These are phyloP conservation scores for Timema podura DNA, from an alignment of 2,888 invertebrate species.

Conservation along the genomic window DNA sequence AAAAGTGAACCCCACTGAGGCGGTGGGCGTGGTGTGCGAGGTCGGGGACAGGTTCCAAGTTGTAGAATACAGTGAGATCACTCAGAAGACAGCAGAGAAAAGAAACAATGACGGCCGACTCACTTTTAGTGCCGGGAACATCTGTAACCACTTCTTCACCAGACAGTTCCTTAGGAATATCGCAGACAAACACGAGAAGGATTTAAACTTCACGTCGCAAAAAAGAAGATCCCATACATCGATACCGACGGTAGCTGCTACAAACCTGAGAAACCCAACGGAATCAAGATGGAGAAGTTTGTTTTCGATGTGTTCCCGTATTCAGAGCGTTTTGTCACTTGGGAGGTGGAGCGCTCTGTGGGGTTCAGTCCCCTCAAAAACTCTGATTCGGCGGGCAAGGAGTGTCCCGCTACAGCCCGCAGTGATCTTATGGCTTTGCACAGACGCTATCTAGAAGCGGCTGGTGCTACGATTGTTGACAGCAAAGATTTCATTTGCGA, in stretches of 20 bases:
- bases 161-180: constrained; percentile 76
- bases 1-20: constrained; percentile 85
- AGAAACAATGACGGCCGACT: constrained; percentile 73
- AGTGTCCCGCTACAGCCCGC: constrained; percentile 85
- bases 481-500: constrained; percentile 63
- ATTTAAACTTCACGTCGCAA: constrained; percentile 91
- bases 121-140: constrained; percentile 92
- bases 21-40: constrained; percentile 93
- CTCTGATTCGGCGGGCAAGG: constrained; percentile 78
- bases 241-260: constrained; percentile 65
- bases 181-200: constrained; percentile 63
- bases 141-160: constrained; percentile 97
- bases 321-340: constrained; percentile 83
- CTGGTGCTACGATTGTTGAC: constrained; percentile 71
- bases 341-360: constrained; percentile 85
- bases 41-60: constrained; percentile 87
- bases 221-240: constrained; percentile 92
- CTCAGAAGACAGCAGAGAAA: constrained; percentile 78
- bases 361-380: constrained; percentile 99
- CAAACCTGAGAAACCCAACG: constrained; percentile 81
- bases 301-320: constrained; percentile 98
- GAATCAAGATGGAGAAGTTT: constrained; percentile 98
- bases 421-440: constrained; percentile 74
- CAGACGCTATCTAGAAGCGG: constrained; percentile 70
- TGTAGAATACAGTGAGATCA: constrained; percentile 97